These are phyloP conservation scores for Scaptomyza caliginosa DNA, from an alignment of 2,888 invertebrate genomes.

Conservation along the genomic window DNA sequence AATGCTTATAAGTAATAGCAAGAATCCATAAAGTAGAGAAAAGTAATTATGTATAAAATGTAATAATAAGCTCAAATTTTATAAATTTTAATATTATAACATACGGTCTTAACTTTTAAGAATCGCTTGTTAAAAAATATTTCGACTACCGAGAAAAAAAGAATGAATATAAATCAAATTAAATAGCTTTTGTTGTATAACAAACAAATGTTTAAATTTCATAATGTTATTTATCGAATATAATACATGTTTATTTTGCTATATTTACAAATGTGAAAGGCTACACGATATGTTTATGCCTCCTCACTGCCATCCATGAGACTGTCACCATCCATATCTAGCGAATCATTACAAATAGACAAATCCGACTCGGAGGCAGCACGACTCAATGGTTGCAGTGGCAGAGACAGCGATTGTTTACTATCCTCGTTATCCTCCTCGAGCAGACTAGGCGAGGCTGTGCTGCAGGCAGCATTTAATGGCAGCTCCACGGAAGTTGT, in stretches of 20 bases:
- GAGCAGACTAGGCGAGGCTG: conserved; percentile 63
- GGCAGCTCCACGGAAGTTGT: conserved; percentile 35
- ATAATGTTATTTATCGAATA: conserved; percentile 3
- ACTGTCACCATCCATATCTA: conserved; percentile 81
- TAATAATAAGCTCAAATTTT: conserved; percentile 1
- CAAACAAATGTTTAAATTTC: conserved; percentile 4
- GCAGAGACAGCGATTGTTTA: conserved; percentile 69
- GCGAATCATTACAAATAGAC: conserved; percentile 84
- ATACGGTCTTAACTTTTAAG: no score
- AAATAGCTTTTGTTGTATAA: neutral
- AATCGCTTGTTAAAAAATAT: neutral
- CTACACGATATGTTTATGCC: conserved; percentile 58
- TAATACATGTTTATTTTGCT: conserved; percentile 58
- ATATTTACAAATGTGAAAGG: conserved; percentile 60
- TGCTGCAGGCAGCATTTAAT: conserved; percentile 43
- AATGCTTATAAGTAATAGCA: neutral
- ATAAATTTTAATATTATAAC: neutral
- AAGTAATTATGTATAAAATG: neutral
- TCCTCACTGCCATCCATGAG: conserved; percentile 82
- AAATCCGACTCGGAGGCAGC: conserved; percentile 83
- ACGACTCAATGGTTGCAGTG: conserved; percentile 60
- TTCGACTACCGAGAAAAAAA: neutral
- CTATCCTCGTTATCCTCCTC: conserved; percentile 79
- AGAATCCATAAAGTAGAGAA: neutral
- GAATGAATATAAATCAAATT: neutral